These are phyloP conservation scores for Drosophila niveifrons DNA, from an alignment of 2,888 invertebrate species.

Conservation along the genomic window DNA sequence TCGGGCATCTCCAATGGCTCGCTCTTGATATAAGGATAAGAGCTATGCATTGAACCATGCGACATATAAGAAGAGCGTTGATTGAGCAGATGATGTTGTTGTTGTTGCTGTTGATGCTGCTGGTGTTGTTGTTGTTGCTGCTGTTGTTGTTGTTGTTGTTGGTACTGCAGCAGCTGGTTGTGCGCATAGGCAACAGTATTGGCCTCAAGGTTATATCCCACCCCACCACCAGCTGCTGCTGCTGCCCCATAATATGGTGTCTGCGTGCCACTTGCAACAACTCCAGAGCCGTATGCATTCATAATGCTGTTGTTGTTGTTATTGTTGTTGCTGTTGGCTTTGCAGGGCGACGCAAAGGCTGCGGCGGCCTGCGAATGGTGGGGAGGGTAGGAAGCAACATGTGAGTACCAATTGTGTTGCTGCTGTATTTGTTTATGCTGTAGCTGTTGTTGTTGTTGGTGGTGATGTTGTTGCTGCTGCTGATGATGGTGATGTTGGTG, in stretches of 20 bases:
- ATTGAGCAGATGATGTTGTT: constrained; percentile 64
- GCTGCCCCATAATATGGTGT: constrained; percentile 58
- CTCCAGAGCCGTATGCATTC: constrained; percentile 61
- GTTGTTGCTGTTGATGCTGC: constrained; percentile 48
- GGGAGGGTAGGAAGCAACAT: constrained; percentile 78
- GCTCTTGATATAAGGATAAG: constrained; percentile 78
- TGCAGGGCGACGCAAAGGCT: constrained; percentile 58
- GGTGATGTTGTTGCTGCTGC: constrained; percentile 39
- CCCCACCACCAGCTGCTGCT: constrained; percentile 37
- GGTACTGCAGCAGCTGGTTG: constrained; percentile 78
- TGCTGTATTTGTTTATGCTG: constrained; percentile 56
- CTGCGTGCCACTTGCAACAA: constrained; percentile 28
- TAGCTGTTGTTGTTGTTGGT: constrained; percentile 52
- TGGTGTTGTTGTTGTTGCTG: constrained; percentile 41
- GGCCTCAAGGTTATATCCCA: constrained; percentile 77
- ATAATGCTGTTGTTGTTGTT: constrained; percentile 58
- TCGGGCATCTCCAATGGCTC: constrained; percentile 72
- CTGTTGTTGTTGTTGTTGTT: constrained; percentile 62
- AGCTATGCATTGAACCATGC: constrained; percentile 59
- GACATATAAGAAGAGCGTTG: constrained; percentile 69
- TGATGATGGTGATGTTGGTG: constrained; percentile 44
- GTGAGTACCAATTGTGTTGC: constrained; percentile 74
- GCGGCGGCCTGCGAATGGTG: constrained; percentile 56
- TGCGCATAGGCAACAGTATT: constrained; percentile 75
- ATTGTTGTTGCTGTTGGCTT: constrained; percentile 25